Base-by-base conservation (phyloP, 2,888 invertebrate genomes). In the Julus scanicus region DNA sequence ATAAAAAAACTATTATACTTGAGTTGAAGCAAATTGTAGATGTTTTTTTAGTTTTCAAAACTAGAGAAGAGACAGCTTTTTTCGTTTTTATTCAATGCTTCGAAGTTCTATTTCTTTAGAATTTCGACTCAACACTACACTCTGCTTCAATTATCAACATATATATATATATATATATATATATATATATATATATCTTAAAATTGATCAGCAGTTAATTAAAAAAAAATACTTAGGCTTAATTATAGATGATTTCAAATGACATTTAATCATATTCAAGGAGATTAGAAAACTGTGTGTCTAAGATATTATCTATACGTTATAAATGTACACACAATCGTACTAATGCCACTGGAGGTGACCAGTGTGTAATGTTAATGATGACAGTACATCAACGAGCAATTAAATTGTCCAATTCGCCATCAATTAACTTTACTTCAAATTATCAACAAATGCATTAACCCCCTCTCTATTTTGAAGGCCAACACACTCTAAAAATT, bases 381-480 rank as follows among this genome's bases (percentile, higher is more conserved):
- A 37, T 29, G 13, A 37, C 15, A 80, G 37, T 37, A 13, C 29
- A 37, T 37, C 80, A 37, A 37, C 80, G 13, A 80, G 80, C 80
- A 80, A 80, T 80, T 80, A 80, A 37, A 80, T 37, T 80, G 80
- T 80, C 80, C 80, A 80, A 80, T 80, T 37, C 37, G 5, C 37
- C 37, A 80, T 80, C 80, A 37, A 80, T 80, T 80, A 80, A 9
- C 37, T 80, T 80, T 80, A 80, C 80, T 80, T 80, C 6, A 37
- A 80, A 80, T 80, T 29, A 80, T 80, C 80, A 80, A 37, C 37
- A 80, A 80, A 80, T 80, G 13, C 80, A 80, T 80, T 80, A 29
- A 80, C 80, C 80, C 37, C 80, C 9, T 37, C 37, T 29, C 6
- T 37, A 29, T 37, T 13, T 29, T 37, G 11, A 29, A 37, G 80